These are phyloP conservation scores for Maccullochella peelii DNA, from an alignment of 2,113 vertebrate species.

Conservation along the genomic window DNA sequence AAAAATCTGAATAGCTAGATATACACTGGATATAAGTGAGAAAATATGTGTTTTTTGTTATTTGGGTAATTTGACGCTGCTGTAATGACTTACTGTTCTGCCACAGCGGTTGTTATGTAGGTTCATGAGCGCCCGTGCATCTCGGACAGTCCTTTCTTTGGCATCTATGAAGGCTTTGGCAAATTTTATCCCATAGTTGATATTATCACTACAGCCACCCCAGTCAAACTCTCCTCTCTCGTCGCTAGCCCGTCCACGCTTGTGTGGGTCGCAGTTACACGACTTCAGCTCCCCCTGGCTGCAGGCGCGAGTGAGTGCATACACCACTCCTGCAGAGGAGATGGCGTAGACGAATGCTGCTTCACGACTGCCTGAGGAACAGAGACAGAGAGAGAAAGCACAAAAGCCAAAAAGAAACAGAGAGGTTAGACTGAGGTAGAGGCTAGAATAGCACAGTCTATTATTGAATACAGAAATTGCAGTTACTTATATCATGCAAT, in stretches of 20 bases:
- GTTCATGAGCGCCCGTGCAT: conserved; percentile 97
- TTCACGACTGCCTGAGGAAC: conserved; percentile 91
- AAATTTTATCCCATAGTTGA: conserved; percentile 96
- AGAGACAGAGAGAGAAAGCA: conserved; percentile 27
- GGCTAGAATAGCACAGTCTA: not conserved
- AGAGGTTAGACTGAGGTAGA: not conserved
- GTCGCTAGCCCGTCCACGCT: conserved; percentile 89
- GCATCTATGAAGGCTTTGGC: conserved; percentile 97
- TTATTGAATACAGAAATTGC: not conserved
- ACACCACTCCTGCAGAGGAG: conserved; percentile 96
- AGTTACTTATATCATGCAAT: conserved; percentile 17
- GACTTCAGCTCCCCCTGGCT: conserved; percentile 96
- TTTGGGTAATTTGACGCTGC: not conserved
- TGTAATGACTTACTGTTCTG: conserved; percentile 88
- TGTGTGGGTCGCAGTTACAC: conserved; percentile 94
- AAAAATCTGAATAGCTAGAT: not conserved
- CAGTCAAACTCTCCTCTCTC: conserved; percentile 95
- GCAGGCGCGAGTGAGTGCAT: conserved; percentile 94
- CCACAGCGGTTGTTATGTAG: conserved; percentile 98
- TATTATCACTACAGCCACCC: conserved; percentile 98
- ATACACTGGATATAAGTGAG: not conserved
- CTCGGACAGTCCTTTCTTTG: conserved; percentile 95
- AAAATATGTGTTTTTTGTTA: no score
- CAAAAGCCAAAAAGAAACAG: conserved; percentile 18
- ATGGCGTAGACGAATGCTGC: conserved; percentile 97